phyloP scores from a whole-genome alignment of 1,140 invertebrate species.

The Hypothenemus hampei region DNA sequence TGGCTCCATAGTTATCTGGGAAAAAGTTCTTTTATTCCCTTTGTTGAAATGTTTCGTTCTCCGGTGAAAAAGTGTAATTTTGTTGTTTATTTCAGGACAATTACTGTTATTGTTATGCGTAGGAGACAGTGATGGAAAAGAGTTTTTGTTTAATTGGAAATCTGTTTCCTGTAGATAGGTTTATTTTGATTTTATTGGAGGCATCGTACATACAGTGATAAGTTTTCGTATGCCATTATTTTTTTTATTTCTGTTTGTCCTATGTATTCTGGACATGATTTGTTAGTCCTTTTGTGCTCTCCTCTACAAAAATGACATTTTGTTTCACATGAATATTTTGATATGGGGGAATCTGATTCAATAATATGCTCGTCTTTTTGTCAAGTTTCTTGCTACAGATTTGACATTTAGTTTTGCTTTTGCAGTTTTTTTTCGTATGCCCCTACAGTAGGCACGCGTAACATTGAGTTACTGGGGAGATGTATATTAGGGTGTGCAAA shows the following conservation, averaged over 20 bases:
- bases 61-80: neutral
- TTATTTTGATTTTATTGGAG: neutral
- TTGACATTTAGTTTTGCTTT: no score
- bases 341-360: no score
- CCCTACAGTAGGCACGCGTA: no score
- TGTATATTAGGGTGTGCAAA: no score
- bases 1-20: no score
- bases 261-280: neutral
- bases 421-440: no score
- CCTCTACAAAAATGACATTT: conserved; percentile 5
- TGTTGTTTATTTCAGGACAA: no score
- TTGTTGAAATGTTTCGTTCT: neutral
- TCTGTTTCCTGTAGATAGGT: neutral
- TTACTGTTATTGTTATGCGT: neutral
- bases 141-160: neutral
- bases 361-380: no score
- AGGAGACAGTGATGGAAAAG: neutral
- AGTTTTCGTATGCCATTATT: neutral
- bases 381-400: no score
- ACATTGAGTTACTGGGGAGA: no score
- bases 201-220: neutral
- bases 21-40: neutral
- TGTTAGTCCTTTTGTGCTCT: neutral
- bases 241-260: conserved; percentile 2
- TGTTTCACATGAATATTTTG: neutral